Conservation (phyloP, 2,113 vertebrate species). For the Crotophaga sulcirostris region DNA sequence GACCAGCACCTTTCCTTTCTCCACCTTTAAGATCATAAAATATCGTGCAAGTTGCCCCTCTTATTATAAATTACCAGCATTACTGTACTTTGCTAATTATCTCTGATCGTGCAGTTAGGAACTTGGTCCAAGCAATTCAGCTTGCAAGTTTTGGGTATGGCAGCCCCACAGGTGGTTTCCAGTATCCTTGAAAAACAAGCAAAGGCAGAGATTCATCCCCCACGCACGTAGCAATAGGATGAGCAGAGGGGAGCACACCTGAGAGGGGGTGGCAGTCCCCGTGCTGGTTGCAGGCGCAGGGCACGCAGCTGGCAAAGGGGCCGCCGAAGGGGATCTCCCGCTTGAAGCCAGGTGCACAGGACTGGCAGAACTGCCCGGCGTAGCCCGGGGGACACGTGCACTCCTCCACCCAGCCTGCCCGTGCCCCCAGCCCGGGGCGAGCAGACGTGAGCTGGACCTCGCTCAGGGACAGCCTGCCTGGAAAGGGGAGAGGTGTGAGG, state of each 20-base stretch:
- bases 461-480: conserved; percentile 81
- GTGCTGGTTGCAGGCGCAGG: conserved; percentile 88
- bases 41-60: neutral
- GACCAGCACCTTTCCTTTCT: neutral
- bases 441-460: conserved; percentile 81
- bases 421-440: neutral
- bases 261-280: conserved; percentile 86
- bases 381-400: conserved; percentile 86
- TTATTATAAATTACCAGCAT: neutral
- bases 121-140: neutral
- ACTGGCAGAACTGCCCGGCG: conserved; percentile 86
- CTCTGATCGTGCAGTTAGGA: neutral
- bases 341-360: conserved; percentile 83
- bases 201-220: neutral
- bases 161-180: neutral
- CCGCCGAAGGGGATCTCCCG: conserved; percentile 71
- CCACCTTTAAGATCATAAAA: neutral
- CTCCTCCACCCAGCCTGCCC: conserved; percentile 86
- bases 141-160: neutral
- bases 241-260: conserved; percentile 60
- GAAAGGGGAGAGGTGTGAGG: neutral
- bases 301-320: conserved; percentile 79
- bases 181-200: neutral
- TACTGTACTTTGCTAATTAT: neutral
- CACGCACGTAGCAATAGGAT: accelerated